phyloP scores from a whole-genome alignment of 2,888 invertebrate genomes.

The Lepidochitona cinerea region DNA sequence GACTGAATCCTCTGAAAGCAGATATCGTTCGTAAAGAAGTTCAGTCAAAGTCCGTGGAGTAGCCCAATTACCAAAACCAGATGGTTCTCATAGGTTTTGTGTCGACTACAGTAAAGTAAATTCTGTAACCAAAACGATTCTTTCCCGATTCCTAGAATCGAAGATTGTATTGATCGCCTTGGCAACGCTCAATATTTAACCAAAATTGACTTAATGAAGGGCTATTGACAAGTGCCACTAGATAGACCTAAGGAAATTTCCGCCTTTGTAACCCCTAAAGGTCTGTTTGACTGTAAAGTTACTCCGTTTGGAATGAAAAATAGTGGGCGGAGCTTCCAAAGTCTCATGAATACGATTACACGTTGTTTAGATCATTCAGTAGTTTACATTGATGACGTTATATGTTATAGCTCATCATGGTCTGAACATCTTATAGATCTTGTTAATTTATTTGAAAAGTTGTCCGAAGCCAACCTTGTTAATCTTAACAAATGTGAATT shows the following conservation, averaged over 20 bases:
- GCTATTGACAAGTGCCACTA: not conserved
- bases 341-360: no score
- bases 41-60: no score
- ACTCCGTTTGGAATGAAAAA: not conserved
- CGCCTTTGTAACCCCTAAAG: not conserved
- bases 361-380: no score
- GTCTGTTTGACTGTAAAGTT: not conserved
- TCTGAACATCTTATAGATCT: no score
- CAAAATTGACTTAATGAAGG: not conserved
- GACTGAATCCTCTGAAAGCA: constrained; percentile 26
- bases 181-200: not conserved
- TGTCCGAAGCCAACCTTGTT: no score
- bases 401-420: no score
- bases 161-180: not conserved
- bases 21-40: no score
- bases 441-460: no score
- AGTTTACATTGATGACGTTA: no score
- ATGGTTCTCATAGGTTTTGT: not conserved
- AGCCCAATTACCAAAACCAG: no score
- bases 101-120: not conserved
- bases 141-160: no score
- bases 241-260: not conserved
- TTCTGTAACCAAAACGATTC: not conserved
- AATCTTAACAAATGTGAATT: no score
- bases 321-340: not conserved